These are phyloP conservation scores for Zygogramma bicolorata DNA, from an alignment of 2,888 invertebrate genomes.

Conservation along the genomic window DNA sequence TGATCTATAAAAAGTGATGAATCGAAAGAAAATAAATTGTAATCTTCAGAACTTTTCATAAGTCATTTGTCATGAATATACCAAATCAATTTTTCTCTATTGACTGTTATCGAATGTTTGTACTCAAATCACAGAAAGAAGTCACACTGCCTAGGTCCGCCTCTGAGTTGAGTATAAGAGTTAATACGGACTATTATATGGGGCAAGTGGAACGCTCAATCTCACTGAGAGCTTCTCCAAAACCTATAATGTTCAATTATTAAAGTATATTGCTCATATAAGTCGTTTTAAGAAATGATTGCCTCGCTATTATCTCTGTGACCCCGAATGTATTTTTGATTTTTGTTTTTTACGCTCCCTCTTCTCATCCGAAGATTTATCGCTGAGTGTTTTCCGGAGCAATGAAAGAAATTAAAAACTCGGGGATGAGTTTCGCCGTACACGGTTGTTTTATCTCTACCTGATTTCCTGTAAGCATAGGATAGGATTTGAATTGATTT, in stretches of 20 bases:
- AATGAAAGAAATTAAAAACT: constrained; percentile 35
- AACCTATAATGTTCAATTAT: constrained; percentile 68
- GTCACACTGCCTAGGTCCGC: constrained; percentile 15
- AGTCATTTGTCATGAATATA: no score
- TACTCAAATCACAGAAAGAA: no score
- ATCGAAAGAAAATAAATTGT: no score
- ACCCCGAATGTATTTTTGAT: constrained; percentile 64
- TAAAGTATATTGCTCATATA: constrained; percentile 68
- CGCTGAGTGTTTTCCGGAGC: constrained; percentile 31
- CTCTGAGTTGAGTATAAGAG: constrained; percentile 42
- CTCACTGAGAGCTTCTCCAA: constrained; percentile 66
- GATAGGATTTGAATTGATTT: neutral
- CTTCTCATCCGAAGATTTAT: constrained; percentile 57
- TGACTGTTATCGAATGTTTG: no score
- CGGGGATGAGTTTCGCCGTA: neutral
- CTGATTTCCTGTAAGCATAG: neutral
- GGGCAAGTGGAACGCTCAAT: constrained; percentile 61
- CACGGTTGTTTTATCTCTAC: neutral
- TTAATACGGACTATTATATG: constrained; percentile 61
- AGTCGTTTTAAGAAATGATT: constrained; percentile 67
- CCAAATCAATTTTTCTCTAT: no score
- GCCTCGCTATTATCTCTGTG: constrained; percentile 56
- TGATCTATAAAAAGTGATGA: no score
- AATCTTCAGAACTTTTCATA: no score
- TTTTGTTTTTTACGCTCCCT: constrained; percentile 57